Conservation (phyloP, 2,113 vertebrate genomes). For the Marmota monax region DNA sequence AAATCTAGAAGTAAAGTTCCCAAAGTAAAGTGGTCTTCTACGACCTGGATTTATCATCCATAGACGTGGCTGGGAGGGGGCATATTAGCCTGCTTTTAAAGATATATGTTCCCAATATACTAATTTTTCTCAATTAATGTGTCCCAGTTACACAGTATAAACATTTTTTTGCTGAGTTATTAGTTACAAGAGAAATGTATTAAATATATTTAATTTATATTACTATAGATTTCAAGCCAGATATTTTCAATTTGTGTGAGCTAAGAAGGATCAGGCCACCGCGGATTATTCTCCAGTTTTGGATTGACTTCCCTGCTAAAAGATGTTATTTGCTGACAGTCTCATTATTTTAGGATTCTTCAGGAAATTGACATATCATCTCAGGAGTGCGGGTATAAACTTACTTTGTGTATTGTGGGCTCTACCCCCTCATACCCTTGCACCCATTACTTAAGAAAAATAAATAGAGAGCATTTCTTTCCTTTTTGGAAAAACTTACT, state of each 20-base stretch:
- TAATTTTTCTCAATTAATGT: conserved; percentile 81
- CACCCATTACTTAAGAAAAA: conserved; percentile 79
- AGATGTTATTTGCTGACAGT: conserved; percentile 87
- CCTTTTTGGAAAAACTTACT: conserved; percentile 83
- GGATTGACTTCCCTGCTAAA: conserved; percentile 91
- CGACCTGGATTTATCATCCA: conserved; percentile 85
- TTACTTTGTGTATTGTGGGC: conserved; percentile 84
- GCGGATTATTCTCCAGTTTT: conserved; percentile 91
- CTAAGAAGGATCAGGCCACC: conserved; percentile 89
- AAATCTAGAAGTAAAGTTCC: conserved; percentile 89
- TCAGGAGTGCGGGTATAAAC: conserved; percentile 89
- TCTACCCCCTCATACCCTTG: conserved; percentile 86
- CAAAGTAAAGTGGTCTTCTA: conserved; percentile 86
- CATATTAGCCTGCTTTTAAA: conserved; percentile 82
- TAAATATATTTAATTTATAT: conserved; percentile 79
- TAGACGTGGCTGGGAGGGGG: conserved; percentile 79
- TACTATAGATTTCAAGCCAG: conserved; percentile 84
- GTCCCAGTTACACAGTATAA: conserved; percentile 84
- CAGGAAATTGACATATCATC: conserved; percentile 87
- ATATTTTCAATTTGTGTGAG: conserved; percentile 85
- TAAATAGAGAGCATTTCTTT: conserved; percentile 72
- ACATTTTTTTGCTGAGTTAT: conserved; percentile 79
- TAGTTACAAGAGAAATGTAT: conserved; percentile 78
- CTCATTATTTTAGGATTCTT: conserved; percentile 88
- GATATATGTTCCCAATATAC: conserved; percentile 77